Conservation (phyloP, 2,797 vertebrate species). For the Gambelia wislizenii region DNA sequence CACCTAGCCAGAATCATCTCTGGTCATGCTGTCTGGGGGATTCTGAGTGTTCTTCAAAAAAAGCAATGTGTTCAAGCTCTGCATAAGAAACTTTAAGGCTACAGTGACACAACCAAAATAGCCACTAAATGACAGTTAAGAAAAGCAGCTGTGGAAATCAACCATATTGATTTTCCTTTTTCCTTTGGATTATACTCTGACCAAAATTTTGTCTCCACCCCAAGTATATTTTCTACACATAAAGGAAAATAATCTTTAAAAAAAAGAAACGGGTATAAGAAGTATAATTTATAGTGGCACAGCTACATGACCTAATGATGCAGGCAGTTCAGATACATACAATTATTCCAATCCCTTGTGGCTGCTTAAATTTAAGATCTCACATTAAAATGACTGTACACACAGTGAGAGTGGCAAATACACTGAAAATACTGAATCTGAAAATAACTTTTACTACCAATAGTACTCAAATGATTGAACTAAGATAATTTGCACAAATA, state of each 20-base stretch:
- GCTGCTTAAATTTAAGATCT: background rate
- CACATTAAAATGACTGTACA: background rate
- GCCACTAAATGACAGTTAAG: background rate
- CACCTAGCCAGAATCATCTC: too few species aligned
- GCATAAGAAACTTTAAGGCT: background rate
- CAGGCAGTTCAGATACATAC: background rate
- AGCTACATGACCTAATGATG: background rate
- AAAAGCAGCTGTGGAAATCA: background rate
- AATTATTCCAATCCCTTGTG: background rate
- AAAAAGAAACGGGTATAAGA: background rate
- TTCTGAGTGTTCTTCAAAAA: too few species aligned
- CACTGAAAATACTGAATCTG: background rate
- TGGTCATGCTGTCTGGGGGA: too few species aligned
- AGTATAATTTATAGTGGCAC: background rate
- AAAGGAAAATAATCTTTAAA: background rate
- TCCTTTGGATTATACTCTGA: too few species aligned
- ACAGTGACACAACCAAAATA: background rate
- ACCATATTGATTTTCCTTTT: background rate
- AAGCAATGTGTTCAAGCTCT: background rate
- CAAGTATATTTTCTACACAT: background rate
- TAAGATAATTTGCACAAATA: slow-evolving; percentile 6
- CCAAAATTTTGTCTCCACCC: background rate
- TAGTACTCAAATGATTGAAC: background rate
- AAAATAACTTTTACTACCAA: background rate
- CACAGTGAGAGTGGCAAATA: background rate